Evolutionary conservation across 2,888 invertebrate genomes (phyloP).

Genomic region (Malthinus flaveolus): DNA sequence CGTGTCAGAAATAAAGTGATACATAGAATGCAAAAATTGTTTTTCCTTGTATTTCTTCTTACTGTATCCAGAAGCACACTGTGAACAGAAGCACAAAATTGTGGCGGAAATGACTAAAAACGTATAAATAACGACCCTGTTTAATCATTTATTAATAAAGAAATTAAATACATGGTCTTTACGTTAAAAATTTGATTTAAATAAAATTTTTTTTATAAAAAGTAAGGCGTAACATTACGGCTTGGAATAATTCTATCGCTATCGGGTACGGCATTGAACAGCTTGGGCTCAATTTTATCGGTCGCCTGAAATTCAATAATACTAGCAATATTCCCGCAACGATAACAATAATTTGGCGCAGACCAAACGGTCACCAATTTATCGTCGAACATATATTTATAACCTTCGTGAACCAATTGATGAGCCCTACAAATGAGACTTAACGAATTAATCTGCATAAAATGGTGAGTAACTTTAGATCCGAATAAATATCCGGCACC

Average conservation of each 20-base stretch:
- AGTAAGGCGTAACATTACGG: slow-evolving; percentile 93
- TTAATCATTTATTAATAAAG: no score
- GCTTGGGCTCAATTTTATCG: slow-evolving; percentile 76
- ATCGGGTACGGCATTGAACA: slow-evolving; percentile 96
- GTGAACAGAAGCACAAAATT: no score
- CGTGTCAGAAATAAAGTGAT: no score
- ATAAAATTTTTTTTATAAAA: slow-evolving; percentile 66
- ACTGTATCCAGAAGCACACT: no score
- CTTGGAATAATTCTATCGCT: slow-evolving; percentile 91
- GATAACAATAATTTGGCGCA: slow-evolving; percentile 99
- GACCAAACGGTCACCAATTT: slow-evolving; percentile 99
- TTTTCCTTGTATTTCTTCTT: no score
- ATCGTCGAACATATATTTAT: slow-evolving; percentile 97
- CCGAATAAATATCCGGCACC: slow-evolving; percentile 99
- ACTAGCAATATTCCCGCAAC: slow-evolving; percentile 98
- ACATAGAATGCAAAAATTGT: no score
- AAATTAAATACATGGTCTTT: not conserved
- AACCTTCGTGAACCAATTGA: slow-evolving; percentile 98
- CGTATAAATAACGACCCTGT: no score
- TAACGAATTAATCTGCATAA: slow-evolving; percentile 91
- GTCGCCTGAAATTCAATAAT: slow-evolving; percentile 87
- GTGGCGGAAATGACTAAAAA: no score
- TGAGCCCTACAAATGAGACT: slow-evolving; percentile 96
- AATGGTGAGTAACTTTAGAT: slow-evolving; percentile 88
- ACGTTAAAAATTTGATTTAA: not conserved